Evolutionary conservation across 1,140 invertebrate genomes (phyloP), one percentile per base, ranked within the genome.

Genomic region (Ceratosolen solmsi): DNA sequence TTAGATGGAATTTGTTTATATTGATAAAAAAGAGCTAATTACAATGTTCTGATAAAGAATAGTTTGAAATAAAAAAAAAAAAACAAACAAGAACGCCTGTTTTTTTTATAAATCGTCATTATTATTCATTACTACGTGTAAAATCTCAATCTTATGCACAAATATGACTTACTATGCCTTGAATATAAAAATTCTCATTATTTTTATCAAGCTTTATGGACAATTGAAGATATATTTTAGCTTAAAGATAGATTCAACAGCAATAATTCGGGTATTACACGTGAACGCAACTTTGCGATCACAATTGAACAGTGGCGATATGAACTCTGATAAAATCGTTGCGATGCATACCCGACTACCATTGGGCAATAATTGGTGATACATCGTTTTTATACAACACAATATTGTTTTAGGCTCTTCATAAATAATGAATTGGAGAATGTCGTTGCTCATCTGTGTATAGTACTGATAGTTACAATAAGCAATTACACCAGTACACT

Each of bases 301-400:
- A 60, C 8, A 75, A n/a, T 75, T 75, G 56, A 20, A 60, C 54
- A 33, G 2, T n/a, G 33, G 4, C 27, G 36, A 56, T 17, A 60
- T 60, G n/a, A 73, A 49, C 1, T n/a, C 27, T 15, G 77, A 79
- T 71, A 83, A 82, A 51, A 83, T 82, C 80, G 36, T 54, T 38
- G 15, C 3, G 15, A 20, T 25, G 20, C 74, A 72, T 30, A 54
- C 27, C 49, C 60, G 27, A 38, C 11, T n/a, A n/a, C n/a, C n/a
- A n/a, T n/a, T 58, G 38, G 5, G 13, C 13, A 49, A 63, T 74
- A 46, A 82, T 79, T 82, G 30, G 15, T 70, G 15, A n/a, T 60
- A 70, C 68, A 49, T n/a, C 1, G 20, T 41, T 60, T 75, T 75
- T 22, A n/a, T 30, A 9, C 20, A 30, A 15, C 8, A 2, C 49